These are phyloP conservation scores for Bembecia ichneumoniformis DNA, from an alignment of 2,888 invertebrate species.

Conservation along the genomic window DNA sequence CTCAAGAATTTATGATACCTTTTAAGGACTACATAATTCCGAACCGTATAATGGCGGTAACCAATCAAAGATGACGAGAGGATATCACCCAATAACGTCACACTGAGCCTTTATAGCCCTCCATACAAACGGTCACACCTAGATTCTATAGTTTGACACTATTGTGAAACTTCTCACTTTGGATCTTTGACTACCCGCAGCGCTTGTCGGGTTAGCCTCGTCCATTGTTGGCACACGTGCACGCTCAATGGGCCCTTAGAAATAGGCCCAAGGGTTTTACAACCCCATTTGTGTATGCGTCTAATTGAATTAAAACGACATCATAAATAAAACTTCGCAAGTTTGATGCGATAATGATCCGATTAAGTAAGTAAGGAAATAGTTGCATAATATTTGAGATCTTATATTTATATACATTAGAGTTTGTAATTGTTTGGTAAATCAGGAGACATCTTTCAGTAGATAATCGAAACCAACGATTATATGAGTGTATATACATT, in stretches of 20 bases:
- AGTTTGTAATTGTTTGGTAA: too few relatives aligned
- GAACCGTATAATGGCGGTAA: slow-evolving; percentile 31
- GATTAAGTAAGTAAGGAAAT: slow-evolving; percentile 28
- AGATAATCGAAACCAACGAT: too few relatives aligned
- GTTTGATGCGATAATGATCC: slow-evolving; percentile 32
- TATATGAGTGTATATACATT: too few relatives aligned
- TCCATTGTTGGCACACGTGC: slow-evolving; percentile 62
- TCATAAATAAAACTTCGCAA: slow-evolving; percentile 21
- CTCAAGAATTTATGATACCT: slow-evolving; percentile 12
- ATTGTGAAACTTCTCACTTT: slow-evolving; percentile 61
- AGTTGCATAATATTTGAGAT: slow-evolving; percentile 4
- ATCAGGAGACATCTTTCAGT: too few relatives aligned
- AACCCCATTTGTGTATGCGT: slow-evolving; percentile 50
- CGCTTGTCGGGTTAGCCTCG: slow-evolving; percentile 40
- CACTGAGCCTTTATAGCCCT: slow-evolving; percentile 49
- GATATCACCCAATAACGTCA: slow-evolving; percentile 40
- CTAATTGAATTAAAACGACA: slow-evolving; percentile 64
- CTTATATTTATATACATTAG: too few relatives aligned
- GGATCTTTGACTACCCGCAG: slow-evolving; percentile 53
- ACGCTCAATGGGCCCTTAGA: slow-evolving; percentile 50
- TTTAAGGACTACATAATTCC: slow-evolving; percentile 3
- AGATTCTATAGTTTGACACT: slow-evolving; percentile 56
- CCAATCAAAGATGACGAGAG: slow-evolving; percentile 35
- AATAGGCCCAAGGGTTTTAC: slow-evolving; percentile 38
- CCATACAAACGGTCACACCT: slow-evolving; percentile 49